These are phyloP conservation scores for Chiridota heheva DNA, from an alignment of 35 echinoderm and acorn worm genomes.

Conservation along the genomic window DNA sequence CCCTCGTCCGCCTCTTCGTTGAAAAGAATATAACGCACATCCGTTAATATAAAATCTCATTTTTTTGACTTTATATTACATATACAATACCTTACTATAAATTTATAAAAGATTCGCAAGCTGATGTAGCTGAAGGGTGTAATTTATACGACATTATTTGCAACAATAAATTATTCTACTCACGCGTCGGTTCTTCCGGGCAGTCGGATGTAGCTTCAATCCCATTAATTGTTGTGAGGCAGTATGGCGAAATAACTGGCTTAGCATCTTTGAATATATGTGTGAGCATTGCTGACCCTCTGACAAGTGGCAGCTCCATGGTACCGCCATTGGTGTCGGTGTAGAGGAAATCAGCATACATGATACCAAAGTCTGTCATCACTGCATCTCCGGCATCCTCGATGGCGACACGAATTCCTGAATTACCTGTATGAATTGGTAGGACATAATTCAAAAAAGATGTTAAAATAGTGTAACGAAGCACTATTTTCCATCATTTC, in stretches of 20 bases:
- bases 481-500: not conserved
- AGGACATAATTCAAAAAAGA: not conserved
- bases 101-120: not conserved
- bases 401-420: conserved; percentile 67
- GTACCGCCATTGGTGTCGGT: conserved; percentile 43
- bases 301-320: conserved; percentile 79
- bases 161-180: not conserved
- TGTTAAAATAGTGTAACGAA: not conserved
- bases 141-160: not conserved
- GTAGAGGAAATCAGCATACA: conserved; percentile 86
- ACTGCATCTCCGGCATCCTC: conserved; percentile 46
- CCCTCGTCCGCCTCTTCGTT: conserved; percentile 65
- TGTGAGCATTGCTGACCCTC: conserved; percentile 66
- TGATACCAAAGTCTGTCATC: conserved; percentile 82
- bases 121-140: not conserved
- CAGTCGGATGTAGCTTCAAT: conserved; percentile 31
- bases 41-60: not conserved
- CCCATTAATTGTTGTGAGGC: conserved; percentile 72
- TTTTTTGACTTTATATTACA: not conserved
- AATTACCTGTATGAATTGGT: conserved; percentile 5
- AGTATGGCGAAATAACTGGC: conserved; percentile 68
- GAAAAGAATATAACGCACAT: not conserved
- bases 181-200: conserved; percentile 70
- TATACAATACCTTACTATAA: not conserved
- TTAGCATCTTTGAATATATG: conserved; percentile 76